phyloP scores from a whole-genome alignment of 2,113 vertebrate genomes.

The Hippocampus mohnikei region DNA sequence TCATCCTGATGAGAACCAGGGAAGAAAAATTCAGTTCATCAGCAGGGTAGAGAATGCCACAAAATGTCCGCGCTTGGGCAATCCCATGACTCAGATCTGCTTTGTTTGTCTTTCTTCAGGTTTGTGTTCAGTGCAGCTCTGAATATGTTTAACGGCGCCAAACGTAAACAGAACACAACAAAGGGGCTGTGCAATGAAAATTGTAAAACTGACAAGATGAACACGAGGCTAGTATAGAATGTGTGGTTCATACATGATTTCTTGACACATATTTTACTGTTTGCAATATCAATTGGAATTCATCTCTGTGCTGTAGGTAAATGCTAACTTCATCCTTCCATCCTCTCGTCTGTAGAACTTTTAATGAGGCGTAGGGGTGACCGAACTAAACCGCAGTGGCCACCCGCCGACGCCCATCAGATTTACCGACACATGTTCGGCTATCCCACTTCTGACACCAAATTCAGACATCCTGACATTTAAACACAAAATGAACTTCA shows the following conservation, averaged over 20 bases:
- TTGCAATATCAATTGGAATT: not conserved
- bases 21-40: slow-evolving; percentile 27
- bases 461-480: too few species aligned
- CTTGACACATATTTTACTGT: not conserved
- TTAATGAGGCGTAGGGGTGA: too few species aligned
- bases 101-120: not conserved
- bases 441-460: too few species aligned
- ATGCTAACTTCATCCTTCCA: slow-evolving; percentile 11
- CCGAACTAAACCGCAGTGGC: too few species aligned
- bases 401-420: too few species aligned
- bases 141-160: not conserved
- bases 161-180: not conserved
- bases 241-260: not conserved
- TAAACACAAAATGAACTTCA: too few species aligned
- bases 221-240: not conserved
- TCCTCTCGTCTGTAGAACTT: too few species aligned
- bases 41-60: slow-evolving; percentile 17
- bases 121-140: not conserved
- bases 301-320: not conserved
- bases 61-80: slow-evolving; percentile 10
- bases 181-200: too few species aligned
- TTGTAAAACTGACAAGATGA: not conserved
- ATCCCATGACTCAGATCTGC: slow-evolving; percentile 15
- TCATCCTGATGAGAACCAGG: slow-evolving; percentile 33
- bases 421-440: too few species aligned